phyloP scores from a whole-genome alignment of 2,797 vertebrate genomes.

The Margarornis squamiger region DNA sequence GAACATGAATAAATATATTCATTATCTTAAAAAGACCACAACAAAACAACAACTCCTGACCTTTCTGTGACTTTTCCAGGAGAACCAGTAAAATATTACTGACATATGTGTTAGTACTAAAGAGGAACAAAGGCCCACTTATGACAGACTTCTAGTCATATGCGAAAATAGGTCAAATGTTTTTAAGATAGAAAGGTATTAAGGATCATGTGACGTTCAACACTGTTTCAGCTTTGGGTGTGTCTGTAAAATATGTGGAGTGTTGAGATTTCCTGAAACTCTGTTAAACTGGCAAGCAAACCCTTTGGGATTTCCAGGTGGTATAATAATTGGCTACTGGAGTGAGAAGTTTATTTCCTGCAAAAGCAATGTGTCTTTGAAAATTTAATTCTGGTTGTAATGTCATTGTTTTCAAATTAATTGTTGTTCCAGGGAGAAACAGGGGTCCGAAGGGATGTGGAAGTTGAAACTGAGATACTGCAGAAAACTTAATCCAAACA shows the following conservation, averaged over 20 bases:
- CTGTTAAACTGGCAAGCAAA: not conserved
- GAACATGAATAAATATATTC: not conserved
- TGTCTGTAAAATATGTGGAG: not conserved
- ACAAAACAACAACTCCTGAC: not conserved
- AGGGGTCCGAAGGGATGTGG: too few species aligned
- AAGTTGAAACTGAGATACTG: too few species aligned
- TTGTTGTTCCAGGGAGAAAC: too few species aligned
- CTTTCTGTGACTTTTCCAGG: not conserved
- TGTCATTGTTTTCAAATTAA: not conserved
- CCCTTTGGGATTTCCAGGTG: not conserved
- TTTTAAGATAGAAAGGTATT: not conserved
- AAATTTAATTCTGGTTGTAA: not conserved
- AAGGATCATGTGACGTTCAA: not conserved
- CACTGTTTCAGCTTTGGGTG: not conserved
- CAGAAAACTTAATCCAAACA: too few species aligned
- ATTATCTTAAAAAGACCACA: rapidly evolving
- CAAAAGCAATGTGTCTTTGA: not conserved
- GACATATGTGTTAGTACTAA: not conserved
- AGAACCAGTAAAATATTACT: not conserved
- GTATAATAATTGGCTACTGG: not conserved
- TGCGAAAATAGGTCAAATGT: not conserved
- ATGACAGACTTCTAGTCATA: not conserved
- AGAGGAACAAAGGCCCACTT: not conserved
- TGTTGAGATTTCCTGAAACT: not conserved
- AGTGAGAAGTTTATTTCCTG: not conserved